These are phyloP conservation scores for Spinus olivaceus DNA, from an alignment of 2,797 vertebrate species.

Conservation along the genomic window DNA sequence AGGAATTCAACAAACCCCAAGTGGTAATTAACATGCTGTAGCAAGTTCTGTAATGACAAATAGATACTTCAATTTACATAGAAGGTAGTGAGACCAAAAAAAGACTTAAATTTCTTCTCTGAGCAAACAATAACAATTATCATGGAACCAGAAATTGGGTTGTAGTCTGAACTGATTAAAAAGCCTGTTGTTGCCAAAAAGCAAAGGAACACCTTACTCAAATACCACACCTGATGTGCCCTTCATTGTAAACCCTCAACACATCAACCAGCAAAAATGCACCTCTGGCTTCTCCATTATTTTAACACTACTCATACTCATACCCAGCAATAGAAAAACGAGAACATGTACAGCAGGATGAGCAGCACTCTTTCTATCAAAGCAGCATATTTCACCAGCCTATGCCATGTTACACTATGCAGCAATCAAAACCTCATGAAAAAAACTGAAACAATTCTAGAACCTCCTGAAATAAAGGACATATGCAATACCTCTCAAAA, in stretches of 20 bases:
- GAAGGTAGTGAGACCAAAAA: neutral
- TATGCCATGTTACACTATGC: neutral
- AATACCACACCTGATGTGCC: neutral
- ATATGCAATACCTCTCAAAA: neutral
- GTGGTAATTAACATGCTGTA: neutral
- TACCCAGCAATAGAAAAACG: neutral
- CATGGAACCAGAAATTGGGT: neutral
- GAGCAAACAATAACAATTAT: neutral
- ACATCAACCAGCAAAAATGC: neutral
- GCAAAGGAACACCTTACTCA: neutral
- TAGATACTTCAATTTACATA: neutral
- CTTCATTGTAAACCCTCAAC: neutral
- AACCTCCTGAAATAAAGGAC: neutral
- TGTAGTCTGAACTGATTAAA: neutral
- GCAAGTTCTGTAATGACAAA: neutral
- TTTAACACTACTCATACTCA: neutral
- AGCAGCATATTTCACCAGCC: neutral
- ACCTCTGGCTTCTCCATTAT: neutral
- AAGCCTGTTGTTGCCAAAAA: neutral
- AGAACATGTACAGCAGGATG: neutral
- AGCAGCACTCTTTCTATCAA: neutral
- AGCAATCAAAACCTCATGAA: neutral
- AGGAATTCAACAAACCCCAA: neutral
- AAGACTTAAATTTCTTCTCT: neutral
- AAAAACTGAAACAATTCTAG: neutral